Evolutionary conservation across 2,888 invertebrate genomes (phyloP).

Genomic region (Globia sparganii): DNA sequence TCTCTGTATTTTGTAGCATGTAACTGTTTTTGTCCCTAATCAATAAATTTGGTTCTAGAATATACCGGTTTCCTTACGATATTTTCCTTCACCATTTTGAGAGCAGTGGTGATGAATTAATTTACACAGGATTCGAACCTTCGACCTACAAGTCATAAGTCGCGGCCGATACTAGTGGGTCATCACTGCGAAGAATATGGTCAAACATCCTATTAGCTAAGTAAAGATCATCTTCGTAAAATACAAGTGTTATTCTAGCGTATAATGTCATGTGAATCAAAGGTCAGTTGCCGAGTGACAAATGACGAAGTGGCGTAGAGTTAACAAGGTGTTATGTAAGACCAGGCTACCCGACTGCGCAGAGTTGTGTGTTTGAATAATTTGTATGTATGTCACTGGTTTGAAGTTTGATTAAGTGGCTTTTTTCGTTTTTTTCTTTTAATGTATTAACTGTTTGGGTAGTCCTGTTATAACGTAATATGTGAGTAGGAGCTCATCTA

Average conservation of each 20-base stretch:
- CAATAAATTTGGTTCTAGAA: too few relatives aligned
- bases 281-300: constrained; percentile 15
- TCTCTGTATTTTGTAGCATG: too few relatives aligned
- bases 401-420: not conserved
- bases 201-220: not conserved
- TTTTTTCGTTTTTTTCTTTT: not conserved
- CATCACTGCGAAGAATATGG: not conserved
- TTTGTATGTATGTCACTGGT: constrained; percentile 5
- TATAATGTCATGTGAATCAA: constrained; percentile 18
- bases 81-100: too few relatives aligned
- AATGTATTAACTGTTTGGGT: too few relatives aligned
- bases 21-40: too few relatives aligned
- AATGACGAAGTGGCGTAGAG: not conserved
- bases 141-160: too few relatives aligned
- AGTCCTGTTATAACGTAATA: too few relatives aligned
- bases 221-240: not conserved
- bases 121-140: too few relatives aligned
- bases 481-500: too few relatives aligned
- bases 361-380: constrained; percentile 9
- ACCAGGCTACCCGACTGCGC: constrained; percentile 4
- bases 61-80: too few relatives aligned
- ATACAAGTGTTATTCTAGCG: not conserved
- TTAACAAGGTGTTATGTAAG: constrained; percentile 15
- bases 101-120: too few relatives aligned
- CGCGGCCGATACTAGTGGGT: too few relatives aligned